phyloP scores from a whole-genome alignment of 2,113 vertebrate species.

The Sitta europaea region DNA sequence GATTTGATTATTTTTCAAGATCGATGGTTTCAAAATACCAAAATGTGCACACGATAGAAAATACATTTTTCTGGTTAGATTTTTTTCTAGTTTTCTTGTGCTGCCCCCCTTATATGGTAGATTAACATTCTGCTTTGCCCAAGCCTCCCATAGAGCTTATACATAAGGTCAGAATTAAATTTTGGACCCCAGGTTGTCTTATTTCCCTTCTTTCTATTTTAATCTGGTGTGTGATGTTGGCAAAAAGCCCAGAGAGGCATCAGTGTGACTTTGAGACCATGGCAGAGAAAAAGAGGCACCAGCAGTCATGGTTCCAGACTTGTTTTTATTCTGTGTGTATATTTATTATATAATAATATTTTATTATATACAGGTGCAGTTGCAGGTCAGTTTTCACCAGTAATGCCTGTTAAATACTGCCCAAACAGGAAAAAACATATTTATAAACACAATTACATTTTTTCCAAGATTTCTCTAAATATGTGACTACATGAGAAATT shows the following conservation, averaged over 20 bases:
- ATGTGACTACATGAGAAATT: background rate
- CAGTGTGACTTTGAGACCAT: background rate
- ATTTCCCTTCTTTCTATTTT: constrained; percentile 39
- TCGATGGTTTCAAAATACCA: background rate
- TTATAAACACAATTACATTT: background rate
- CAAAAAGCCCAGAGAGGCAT: constrained; percentile 14
- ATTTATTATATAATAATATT: too few relatives aligned
- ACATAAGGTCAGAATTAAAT: constrained; percentile 64
- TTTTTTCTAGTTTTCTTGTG: background rate
- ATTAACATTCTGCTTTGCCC: constrained; percentile 13
- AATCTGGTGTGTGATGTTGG: constrained; percentile 31
- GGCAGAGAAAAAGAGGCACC: background rate
- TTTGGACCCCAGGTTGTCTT: constrained; percentile 48
- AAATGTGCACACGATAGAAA: background rate
- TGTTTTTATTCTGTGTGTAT: too few relatives aligned
- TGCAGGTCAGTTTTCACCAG: background rate
- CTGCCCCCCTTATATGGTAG: constrained; percentile 18
- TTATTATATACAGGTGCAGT: background rate
- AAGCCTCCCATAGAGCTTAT: background rate
- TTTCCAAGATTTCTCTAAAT: background rate
- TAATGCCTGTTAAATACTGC: background rate
- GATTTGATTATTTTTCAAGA: constrained; percentile 46
- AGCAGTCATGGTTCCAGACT: background rate
- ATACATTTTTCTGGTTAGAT: background rate
- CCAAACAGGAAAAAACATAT: background rate